Evolutionary conservation across 2,797 vertebrate genomes (phyloP).

Genomic region (Triplophysa yarkandensis): DNA sequence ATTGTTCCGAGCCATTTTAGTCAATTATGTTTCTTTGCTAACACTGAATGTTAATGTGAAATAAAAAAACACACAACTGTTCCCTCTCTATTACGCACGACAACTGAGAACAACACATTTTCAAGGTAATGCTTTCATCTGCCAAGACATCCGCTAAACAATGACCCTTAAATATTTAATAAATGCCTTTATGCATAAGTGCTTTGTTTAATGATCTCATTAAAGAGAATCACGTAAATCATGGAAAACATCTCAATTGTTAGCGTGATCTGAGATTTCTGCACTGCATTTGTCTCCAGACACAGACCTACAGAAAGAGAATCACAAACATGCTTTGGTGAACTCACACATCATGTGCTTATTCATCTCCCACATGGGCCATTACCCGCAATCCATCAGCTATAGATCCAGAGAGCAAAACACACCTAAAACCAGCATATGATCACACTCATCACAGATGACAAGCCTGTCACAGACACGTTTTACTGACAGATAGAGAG

Average conservation of each 20-base stretch:
- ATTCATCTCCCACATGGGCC: constrained; percentile 11
- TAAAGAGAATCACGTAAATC: constrained; percentile 1
- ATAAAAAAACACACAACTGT: background rate
- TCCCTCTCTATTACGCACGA: background rate
- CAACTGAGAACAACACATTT: background rate
- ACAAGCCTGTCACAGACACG: background rate
- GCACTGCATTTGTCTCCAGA: background rate
- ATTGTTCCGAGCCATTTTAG: background rate
- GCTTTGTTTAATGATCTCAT: constrained; percentile 26
- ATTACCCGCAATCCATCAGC: constrained; percentile 31
- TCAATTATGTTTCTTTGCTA: background rate
- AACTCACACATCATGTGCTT: background rate
- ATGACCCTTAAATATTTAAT: constrained; percentile 19
- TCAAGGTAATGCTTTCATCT: constrained; percentile 2
- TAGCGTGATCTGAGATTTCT: background rate
- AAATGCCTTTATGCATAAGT: background rate
- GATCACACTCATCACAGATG: background rate
- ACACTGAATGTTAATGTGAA: background rate
- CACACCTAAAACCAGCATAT: too few species aligned
- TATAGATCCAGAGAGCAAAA: background rate
- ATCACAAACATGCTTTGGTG: background rate
- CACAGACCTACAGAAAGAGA: background rate
- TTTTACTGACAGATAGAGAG: background rate
- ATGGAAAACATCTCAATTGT: constrained; percentile 2
- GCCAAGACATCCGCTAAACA: constrained; percentile 17